phyloP scores from a whole-genome alignment of 2,797 vertebrate species.

The Enteromius afrohamiltoni region DNA sequence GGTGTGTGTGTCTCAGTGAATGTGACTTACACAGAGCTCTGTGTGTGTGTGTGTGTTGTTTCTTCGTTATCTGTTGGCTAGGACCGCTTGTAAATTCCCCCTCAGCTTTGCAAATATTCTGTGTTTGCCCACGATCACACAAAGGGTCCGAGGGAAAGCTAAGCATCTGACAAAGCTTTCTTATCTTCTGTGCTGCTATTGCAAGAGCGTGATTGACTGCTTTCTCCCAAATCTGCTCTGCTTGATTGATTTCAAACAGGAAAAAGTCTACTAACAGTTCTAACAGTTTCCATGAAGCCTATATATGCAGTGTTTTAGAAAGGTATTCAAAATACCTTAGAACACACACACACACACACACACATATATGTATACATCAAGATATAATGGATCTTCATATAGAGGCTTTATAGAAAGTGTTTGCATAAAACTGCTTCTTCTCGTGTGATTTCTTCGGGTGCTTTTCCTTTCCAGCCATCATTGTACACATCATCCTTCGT shows the following conservation, averaged over 20 bases:
- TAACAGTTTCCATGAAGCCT: slow-evolving; percentile 7
- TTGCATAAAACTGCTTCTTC: background rate
- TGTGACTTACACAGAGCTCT: too few species aligned
- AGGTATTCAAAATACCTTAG: background rate
- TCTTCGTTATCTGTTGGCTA: slow-evolving; percentile 11
- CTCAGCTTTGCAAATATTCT: background rate
- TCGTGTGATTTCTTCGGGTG: background rate
- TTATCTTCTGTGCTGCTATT: slow-evolving; percentile 10
- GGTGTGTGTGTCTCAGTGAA: too few species aligned
- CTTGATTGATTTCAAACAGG: slow-evolving; percentile 4
- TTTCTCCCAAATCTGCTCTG: slow-evolving; percentile 1
- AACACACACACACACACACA: too few species aligned
- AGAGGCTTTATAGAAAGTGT: slow-evolving; percentile 20
- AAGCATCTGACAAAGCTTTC: background rate
- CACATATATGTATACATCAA: too few species aligned
- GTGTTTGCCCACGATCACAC: slow-evolving; percentile 2
- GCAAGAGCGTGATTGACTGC: background rate
- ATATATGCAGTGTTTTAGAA: background rate
- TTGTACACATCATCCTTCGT: slow-evolving; percentile 59
- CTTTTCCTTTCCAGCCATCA: slow-evolving; percentile 66
- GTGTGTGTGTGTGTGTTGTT: background rate
- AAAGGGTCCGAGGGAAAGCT: background rate
- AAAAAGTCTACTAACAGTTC: background rate
- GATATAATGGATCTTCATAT: background rate
- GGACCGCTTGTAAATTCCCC: background rate